Conservation (phyloP, 2,888 invertebrate species). For the Dinocampus coccinellae region DNA sequence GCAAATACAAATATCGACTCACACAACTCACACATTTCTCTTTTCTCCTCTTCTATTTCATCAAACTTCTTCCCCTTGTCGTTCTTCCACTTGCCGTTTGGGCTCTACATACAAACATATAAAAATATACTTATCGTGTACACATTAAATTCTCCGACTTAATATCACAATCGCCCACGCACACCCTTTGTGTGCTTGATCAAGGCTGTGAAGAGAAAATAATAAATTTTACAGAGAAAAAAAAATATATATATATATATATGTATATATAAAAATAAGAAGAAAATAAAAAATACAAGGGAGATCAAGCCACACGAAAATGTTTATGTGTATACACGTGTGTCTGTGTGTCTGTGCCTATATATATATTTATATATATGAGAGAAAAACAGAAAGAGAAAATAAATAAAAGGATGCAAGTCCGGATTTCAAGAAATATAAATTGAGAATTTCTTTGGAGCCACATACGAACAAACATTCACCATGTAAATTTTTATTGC, state of each 20-base stretch:
- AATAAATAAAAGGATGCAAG: conserved; percentile 6
- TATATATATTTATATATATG: too few relatives aligned
- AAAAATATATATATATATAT: too few relatives aligned
- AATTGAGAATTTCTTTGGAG: background rate
- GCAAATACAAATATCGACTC: background rate
- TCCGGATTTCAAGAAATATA: conserved; percentile 20
- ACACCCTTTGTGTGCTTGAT: conserved; percentile 41
- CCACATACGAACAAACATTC: background rate
- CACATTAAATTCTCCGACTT: conserved; percentile 30
- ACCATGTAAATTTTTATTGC: background rate
- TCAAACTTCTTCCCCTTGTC: conserved; percentile 16
- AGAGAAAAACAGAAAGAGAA: background rate
- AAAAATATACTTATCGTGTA: conserved; percentile 14
- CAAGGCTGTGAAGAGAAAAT: background rate
- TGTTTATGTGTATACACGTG: too few relatives aligned
- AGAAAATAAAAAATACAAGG: too few relatives aligned
- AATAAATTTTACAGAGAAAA: too few relatives aligned
- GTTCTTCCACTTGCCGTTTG: conserved; percentile 20
- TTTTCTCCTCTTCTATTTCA: conserved; percentile 1
- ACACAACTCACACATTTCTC: conserved; percentile 25
- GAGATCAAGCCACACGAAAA: too few relatives aligned
- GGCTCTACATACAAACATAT: conserved; percentile 5
- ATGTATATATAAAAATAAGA: too few relatives aligned
- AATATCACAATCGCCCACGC: conserved; percentile 52
- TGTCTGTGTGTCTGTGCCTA: too few relatives aligned